A percentile compares a stretch with the other conserved stretches of the same genome.
phyloP scores from a whole-genome alignment of 2,888 invertebrate genomes.

The Temnothorax ravouxi region DNA sequence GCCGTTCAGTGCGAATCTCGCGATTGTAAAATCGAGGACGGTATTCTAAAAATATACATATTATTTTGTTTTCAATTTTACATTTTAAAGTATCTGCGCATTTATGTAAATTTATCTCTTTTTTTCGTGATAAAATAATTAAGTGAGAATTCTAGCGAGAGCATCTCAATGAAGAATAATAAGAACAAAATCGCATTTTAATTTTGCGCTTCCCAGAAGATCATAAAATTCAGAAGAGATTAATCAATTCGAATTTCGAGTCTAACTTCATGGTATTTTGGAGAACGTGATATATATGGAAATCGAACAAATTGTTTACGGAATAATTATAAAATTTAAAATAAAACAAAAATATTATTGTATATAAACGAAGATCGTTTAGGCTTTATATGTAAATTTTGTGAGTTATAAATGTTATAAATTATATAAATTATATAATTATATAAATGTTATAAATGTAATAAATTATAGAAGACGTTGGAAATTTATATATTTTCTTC shows the following conservation, averaged over 20 bases:
- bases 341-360: background rate
- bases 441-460: background rate
- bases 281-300: background rate
- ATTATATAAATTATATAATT: too few species aligned
- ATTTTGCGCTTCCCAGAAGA: background rate
- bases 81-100: background rate
- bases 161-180: background rate
- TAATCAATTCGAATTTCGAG: background rate
- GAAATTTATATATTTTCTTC: background rate
- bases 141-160: background rate
- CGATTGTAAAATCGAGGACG: constrained; percentile 85
- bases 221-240: background rate
- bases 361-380: background rate
- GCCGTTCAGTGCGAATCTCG: constrained; percentile 85
- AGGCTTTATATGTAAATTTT: background rate
- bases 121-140: background rate
- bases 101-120: background rate
- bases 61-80: background rate
- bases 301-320: background rate
- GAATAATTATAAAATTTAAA: background rate
- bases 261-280: background rate
- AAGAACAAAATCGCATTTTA: background rate
- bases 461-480: background rate
- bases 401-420: background rate
- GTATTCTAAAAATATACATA: constrained; percentile 80